Percentiles rank a stretch among this genome's conserved stretches.
phyloP scores from a whole-genome alignment of 2,113 vertebrate species.

The Vidua macroura region DNA sequence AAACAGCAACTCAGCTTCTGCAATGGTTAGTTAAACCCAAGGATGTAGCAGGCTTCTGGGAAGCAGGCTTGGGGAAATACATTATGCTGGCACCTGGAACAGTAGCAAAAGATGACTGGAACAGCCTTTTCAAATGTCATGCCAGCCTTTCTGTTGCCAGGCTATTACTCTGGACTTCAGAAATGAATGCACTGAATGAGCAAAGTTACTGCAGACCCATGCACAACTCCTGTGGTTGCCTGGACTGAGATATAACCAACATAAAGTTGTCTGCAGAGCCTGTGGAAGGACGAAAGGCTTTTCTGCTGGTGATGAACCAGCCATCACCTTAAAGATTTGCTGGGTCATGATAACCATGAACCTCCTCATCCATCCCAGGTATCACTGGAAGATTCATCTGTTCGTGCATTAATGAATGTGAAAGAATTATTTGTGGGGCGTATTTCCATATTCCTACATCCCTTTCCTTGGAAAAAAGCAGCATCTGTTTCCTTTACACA shows the following conservation, averaged over 20 bases:
- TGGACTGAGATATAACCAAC: neutral
- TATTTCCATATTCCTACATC: neutral
- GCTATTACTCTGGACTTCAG: neutral
- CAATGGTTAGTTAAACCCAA: neutral
- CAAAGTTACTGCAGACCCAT: neutral
- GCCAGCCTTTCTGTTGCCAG: neutral
- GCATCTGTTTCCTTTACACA: neutral
- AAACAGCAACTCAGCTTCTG: neutral
- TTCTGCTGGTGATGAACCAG: neutral
- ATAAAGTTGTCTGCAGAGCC: neutral
- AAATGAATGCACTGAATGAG: neutral
- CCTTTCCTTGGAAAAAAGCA: neutral
- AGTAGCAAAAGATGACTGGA: neutral
- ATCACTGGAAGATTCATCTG: neutral
- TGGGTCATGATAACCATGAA: neutral
- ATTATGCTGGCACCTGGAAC: neutral
- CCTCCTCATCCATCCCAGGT: neutral
- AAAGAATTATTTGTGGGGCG: neutral
- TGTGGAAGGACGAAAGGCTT: neutral
- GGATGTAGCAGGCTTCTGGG: neutral
- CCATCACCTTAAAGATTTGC: neutral
- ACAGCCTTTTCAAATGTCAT: neutral
- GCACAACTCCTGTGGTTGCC: neutral
- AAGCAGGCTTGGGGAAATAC: neutral
- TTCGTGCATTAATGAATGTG: neutral